These are phyloP conservation scores for Euura saliciscinereae DNA, from an alignment of 1,140 invertebrate genomes.

Conservation along the genomic window DNA sequence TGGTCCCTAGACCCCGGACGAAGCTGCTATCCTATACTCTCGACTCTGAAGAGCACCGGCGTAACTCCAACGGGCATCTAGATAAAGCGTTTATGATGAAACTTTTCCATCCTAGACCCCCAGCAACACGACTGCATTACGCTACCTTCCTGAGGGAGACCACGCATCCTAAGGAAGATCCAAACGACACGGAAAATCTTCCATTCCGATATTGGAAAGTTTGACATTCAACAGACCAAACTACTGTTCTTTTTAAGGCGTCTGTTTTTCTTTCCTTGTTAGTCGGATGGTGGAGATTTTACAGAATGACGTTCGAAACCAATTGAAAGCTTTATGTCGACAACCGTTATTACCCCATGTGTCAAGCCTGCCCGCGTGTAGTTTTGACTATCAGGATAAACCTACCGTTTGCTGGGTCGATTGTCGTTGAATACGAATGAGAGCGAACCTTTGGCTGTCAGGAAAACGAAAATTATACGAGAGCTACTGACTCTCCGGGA, in stretches of 20 bases:
- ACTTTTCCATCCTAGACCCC: neutral
- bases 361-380: neutral
- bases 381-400: constrained; percentile 4
- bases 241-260: too few relatives aligned
- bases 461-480: neutral
- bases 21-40: neutral
- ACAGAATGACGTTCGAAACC: neutral
- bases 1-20: neutral
- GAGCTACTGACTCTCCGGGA: neutral
- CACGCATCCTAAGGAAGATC: too few relatives aligned
- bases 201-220: too few relatives aligned
- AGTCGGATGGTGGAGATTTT: neutral
- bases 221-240: too few relatives aligned
- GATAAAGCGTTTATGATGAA: constrained; percentile 4
- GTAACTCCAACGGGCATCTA: constrained; percentile 1
- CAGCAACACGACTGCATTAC: neutral
- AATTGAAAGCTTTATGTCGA: neutral
- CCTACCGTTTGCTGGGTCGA: neutral
- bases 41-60: neutral
- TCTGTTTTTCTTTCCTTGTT: too few relatives aligned
- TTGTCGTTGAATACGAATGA: constrained; percentile 5
- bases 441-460: neutral
- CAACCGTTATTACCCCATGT: neutral
- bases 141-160: neutral
- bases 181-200: too few relatives aligned